Base-by-base conservation (phyloP, 2,888 invertebrate genomes). In the Micoletzkya japonica region DNA sequence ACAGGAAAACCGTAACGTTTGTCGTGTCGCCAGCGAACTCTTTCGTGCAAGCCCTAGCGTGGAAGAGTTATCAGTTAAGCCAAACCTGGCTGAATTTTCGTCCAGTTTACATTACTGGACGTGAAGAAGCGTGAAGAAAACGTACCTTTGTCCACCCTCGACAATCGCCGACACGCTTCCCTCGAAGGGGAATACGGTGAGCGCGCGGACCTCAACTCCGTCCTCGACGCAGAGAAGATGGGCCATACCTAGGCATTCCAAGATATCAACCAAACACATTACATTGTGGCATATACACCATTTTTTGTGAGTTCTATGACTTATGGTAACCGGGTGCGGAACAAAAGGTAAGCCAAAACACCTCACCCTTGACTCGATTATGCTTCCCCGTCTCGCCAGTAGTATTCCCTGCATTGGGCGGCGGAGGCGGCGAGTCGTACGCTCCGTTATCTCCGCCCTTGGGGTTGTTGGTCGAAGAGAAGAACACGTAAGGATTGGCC, bases 161-260 rank as follows among this genome's bases (percentile, higher is more conserved):
- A 10, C 54, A 54, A 64, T 20, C 7, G 52, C 32, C 20, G 64
- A 17, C 14, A 64, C 52, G 1, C 28, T 34, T n/a, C 64, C 64
- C 7, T 52, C 52, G 36, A 64, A 64, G 10, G 64, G 64, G 1
- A 14, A 7, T 10, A 64, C 64, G 14, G 44, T 36, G 2, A 52
- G 2, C 52, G 36, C 64, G 36, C 52, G 50, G 24, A 64, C 64
- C 52, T 64, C 64, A 4, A 64, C 50, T 34, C 64, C 52, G 0
- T 64, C n/a, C 2, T 64, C 64, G 14, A 64, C 34, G 52, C 64
- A 64, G 14, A 64, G 10, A 52, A 64, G 28, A 34, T 64, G 64
- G 4, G 64, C 64, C 64, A 64, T 64, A 34, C 64, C 64, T 64
- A 1, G 52, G n/a, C n/a, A n/a, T n/a, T n/a, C n/a, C n/a, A n/a